phyloP scores from a whole-genome alignment of 2,888 invertebrate species.

The Caenorhabditis sulstoni region DNA sequence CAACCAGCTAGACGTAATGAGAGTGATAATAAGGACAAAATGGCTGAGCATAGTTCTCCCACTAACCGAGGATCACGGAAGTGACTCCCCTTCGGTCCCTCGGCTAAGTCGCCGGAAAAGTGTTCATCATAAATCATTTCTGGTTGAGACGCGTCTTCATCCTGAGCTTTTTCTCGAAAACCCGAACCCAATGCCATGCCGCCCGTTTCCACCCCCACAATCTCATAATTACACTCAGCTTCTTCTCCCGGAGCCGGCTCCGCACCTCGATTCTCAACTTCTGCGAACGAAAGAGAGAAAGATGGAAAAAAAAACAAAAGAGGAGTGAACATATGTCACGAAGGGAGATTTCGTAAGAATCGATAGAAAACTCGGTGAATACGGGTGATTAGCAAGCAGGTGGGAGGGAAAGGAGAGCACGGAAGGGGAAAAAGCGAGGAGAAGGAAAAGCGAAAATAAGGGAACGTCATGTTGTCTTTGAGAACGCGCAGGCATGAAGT shows the following conservation, averaged over 20 bases:
- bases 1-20: not conserved
- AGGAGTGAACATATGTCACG: not conserved
- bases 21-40: constrained; percentile 2
- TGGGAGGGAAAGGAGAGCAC: too few relatives aligned
- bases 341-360: not conserved
- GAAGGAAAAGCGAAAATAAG: constrained; percentile 1
- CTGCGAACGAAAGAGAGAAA: not conserved
- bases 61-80: not conserved
- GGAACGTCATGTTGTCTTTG: not conserved
- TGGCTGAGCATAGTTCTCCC: not conserved
- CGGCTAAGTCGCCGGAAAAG: not conserved
- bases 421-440: too few relatives aligned
- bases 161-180: constrained; percentile 9
- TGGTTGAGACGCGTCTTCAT: constrained; percentile 34
- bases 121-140: constrained; percentile 51
- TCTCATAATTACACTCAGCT: constrained; percentile 45
- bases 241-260: not conserved
- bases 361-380: too few relatives aligned
- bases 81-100: not conserved
- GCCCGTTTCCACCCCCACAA: constrained; percentile 25
- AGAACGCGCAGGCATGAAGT: not conserved
- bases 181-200: constrained; percentile 5
- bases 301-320: not conserved
- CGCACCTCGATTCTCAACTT: constrained; percentile 5
- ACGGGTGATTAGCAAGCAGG: constrained; percentile 2